phyloP scores from a whole-genome alignment of 2,888 invertebrate genomes.

The Epirrhoe tristata region DNA sequence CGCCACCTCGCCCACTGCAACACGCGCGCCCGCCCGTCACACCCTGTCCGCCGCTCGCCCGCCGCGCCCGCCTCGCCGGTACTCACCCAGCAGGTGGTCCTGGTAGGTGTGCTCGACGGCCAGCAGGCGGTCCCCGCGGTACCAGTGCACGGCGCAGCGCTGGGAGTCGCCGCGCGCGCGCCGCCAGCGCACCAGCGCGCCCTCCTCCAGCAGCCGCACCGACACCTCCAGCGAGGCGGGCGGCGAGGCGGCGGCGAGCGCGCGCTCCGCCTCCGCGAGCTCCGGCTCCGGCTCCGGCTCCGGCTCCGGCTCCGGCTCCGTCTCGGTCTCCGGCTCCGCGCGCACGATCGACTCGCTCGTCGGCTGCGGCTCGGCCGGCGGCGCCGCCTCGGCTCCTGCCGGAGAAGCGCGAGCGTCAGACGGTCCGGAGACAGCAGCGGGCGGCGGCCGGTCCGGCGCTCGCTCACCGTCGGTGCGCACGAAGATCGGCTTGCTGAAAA shows the following conservation, averaged over 20 bases:
- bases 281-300: slow-evolving; percentile 20
- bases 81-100: slow-evolving; percentile 88
- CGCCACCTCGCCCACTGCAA: slow-evolving; percentile 86
- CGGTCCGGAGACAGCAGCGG: not conserved
- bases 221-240: slow-evolving; percentile 88
- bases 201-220: slow-evolving; percentile 89
- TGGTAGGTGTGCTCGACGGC: slow-evolving; percentile 89
- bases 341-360: slow-evolving; percentile 5
- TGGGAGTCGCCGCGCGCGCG: slow-evolving; percentile 86
- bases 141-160: slow-evolving; percentile 90
- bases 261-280: slow-evolving; percentile 45
- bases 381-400: slow-evolving; percentile 11
- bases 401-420: too few species aligned
- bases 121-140: slow-evolving; percentile 86
- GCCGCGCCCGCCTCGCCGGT: slow-evolving; percentile 86
- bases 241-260: slow-evolving; percentile 59
- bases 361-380: slow-evolving; percentile 36
- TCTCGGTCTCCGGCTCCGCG: slow-evolving; percentile 15
- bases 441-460: not conserved
- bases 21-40: slow-evolving; percentile 82
- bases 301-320: slow-evolving; percentile 18
- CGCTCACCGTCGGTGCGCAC: slow-evolving; percentile 87
- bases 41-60: slow-evolving; percentile 83
- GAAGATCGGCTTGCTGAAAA: slow-evolving; percentile 93
- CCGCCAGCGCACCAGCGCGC: slow-evolving; percentile 91